Evolutionary conservation across 2,113 vertebrate species (phyloP).

Genomic region (rat (Rattus norvegicus)): GRCr8 NC_086037.1:67758001-67758500

Average conservation of each 20-base stretch:
- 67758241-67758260: background rate
- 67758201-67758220: no score
- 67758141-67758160: no score
- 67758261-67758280: slow-evolving; percentile 89
- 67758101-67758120: background rate
- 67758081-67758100: no score
- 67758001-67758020: background rate
- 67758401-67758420: background rate
- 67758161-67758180: rapidly evolving
- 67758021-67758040: background rate
- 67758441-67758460: background rate
- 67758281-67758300: slow-evolving; percentile 92
- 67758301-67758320: slow-evolving; percentile 91
- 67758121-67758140: background rate
- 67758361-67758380: slow-evolving; percentile 88
- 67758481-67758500: no score
- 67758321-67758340: slow-evolving; percentile 61
- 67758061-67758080: background rate
- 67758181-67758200: rapidly evolving
- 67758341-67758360: slow-evolving; percentile 84
- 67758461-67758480: rapidly evolving
- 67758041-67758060: background rate
- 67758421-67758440: no score
- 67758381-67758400: slow-evolving; percentile 78
- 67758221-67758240: rapidly evolving